Conservation (phyloP, 53 echinoderm and acorn worm species). For the Astropecten irregularis region DNA sequence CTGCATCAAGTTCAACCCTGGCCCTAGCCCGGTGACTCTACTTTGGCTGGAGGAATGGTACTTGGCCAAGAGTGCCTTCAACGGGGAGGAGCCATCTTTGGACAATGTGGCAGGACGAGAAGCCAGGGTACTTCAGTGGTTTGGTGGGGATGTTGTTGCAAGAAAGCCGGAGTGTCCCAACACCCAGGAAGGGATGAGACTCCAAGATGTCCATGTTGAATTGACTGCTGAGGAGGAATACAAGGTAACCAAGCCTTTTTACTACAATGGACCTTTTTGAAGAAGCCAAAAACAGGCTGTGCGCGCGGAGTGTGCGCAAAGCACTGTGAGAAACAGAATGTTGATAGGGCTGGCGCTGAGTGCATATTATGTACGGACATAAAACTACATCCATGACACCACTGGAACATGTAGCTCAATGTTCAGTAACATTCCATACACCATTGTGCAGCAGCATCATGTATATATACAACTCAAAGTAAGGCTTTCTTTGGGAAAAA, state of each 20-base stretch:
- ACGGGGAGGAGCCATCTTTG: not conserved
- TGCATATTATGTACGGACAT: too few relatives aligned
- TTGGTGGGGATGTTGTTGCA: not conserved
- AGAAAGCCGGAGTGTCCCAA: not conserved
- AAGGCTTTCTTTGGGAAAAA: too few relatives aligned
- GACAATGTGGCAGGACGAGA: slow-evolving; percentile 37
- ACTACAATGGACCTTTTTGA: not conserved
- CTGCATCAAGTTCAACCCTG: slow-evolving; percentile 53
- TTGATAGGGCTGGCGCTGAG: too few relatives aligned
- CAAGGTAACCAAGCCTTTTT: slow-evolving; percentile 48
- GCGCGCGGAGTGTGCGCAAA: too few relatives aligned
- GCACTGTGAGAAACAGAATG: too few relatives aligned
- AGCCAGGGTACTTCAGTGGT: slow-evolving; percentile 56
- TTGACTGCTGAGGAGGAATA: slow-evolving; percentile 47
- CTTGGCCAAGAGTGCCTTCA: slow-evolving; percentile 40
- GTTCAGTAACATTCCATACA: too few relatives aligned
- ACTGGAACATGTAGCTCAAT: too few relatives aligned
- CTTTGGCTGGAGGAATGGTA: slow-evolving; percentile 67
- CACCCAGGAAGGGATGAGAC: not conserved
- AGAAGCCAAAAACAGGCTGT: too few relatives aligned
- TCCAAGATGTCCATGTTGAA: slow-evolving; percentile 38
- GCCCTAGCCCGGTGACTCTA: slow-evolving; percentile 9
- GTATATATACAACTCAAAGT: too few relatives aligned
- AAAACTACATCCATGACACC: too few relatives aligned
- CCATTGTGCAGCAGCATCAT: too few relatives aligned